These are phyloP conservation scores for Corticium candelabrum DNA, from an alignment of 37 sponge, comb jelly and placozoan genomes.

Conservation along the genomic window DNA sequence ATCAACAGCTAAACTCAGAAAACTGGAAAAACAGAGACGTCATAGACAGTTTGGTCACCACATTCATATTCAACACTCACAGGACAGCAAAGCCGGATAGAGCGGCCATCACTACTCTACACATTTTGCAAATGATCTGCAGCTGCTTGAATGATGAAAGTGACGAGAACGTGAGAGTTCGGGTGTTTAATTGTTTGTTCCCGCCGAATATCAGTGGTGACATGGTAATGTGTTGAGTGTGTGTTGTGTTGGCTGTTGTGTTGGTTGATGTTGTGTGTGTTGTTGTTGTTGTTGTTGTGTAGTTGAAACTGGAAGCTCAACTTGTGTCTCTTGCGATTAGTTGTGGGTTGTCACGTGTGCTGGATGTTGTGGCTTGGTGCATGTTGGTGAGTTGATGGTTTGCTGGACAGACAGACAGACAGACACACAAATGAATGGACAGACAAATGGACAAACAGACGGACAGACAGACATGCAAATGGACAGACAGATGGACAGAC, in stretches of 20 bases:
- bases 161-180: too few species aligned
- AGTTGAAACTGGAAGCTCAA: not conserved
- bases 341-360: not conserved
- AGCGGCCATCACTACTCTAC: too few species aligned
- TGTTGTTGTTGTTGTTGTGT: not conserved
- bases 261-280: not conserved
- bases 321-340: not conserved
- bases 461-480: too few species aligned
- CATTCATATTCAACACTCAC: not conserved
- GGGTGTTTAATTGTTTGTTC: not conserved
- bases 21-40: too few species aligned
- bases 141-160: too few species aligned
- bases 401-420: too few species aligned
- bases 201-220: not conserved
- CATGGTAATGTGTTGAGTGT: not conserved
- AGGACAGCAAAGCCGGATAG: too few species aligned
- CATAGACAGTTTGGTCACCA: not conserved
- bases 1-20: constrained; percentile 20
- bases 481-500: too few species aligned
- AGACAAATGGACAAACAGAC: too few species aligned
- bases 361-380: not conserved
- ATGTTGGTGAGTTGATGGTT: not conserved
- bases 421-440: too few species aligned
- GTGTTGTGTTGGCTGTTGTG: not conserved
- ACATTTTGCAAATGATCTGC: too few species aligned